phyloP scores from a whole-genome alignment of 2,113 vertebrate genomes.

The Apistogramma diplotaenia region DNA sequence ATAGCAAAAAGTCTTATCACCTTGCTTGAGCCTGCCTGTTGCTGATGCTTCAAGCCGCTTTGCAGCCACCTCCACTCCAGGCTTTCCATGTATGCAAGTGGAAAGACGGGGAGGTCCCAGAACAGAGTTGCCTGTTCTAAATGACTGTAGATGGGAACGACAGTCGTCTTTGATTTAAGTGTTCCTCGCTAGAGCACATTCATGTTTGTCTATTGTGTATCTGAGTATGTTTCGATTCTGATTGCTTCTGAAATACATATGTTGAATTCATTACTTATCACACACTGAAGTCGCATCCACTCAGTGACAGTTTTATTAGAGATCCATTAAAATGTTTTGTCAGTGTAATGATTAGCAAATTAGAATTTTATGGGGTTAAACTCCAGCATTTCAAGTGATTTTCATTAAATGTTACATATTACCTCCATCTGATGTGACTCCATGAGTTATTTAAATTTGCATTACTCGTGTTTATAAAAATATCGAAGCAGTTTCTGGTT shows the following conservation, averaged over 20 bases:
- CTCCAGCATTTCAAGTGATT: background rate
- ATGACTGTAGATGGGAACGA: background rate
- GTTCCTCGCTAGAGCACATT: too few relatives aligned
- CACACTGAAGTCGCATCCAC: background rate
- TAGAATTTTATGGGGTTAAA: background rate
- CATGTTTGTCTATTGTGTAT: background rate
- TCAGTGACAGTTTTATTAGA: background rate
- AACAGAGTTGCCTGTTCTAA: background rate
- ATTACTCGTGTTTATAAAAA: conserved; percentile 5
- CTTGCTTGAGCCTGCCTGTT: background rate
- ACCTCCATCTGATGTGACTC: background rate
- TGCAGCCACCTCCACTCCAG: background rate
- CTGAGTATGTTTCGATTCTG: background rate
- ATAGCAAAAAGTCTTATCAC: background rate
- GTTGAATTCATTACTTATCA: background rate
- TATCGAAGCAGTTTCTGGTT: background rate
- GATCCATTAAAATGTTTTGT: background rate
- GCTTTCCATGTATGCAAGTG: background rate
- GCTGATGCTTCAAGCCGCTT: background rate
- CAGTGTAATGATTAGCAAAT: background rate
- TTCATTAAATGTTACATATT: background rate
- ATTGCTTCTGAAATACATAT: background rate
- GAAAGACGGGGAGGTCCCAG: background rate
- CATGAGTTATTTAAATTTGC: background rate
- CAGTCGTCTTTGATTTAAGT: too few relatives aligned